phyloP scores from a whole-genome alignment of 2,888 invertebrate species.

The Phorcus lineatus region DNA sequence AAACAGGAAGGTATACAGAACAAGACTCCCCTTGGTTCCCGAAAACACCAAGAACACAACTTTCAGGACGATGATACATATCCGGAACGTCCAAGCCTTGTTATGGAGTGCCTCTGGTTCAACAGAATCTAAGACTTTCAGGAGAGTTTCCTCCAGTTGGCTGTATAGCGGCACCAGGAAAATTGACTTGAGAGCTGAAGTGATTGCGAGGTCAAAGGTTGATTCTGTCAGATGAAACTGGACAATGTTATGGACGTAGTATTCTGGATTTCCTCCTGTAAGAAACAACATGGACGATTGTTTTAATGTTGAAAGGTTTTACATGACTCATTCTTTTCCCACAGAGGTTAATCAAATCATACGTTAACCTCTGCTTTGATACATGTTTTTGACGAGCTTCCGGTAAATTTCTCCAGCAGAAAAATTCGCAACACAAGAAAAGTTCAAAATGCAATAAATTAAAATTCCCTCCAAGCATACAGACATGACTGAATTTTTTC shows the following conservation, averaged over 20 bases:
- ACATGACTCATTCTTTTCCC: too few species aligned
- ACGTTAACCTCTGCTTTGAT: too few species aligned
- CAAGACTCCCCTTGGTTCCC: conserved; percentile 52
- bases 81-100: conserved; percentile 41
- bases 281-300: conserved; percentile 23
- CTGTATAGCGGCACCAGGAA: conserved; percentile 50
- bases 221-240: conserved; percentile 64
- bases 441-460: too few species aligned
- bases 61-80: conserved; percentile 39
- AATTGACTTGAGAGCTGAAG: conserved; percentile 60
- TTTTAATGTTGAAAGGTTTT: too few species aligned
- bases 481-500: too few species aligned
- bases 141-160: conserved; percentile 54
- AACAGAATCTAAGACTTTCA: conserved; percentile 52
- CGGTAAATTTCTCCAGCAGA: too few species aligned
- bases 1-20: conserved; percentile 57
- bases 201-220: conserved; percentile 71
- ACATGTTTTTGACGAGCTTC: too few species aligned
- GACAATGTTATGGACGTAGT: conserved; percentile 68
- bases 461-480: too few species aligned
- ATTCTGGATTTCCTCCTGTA: conserved; percentile 68
- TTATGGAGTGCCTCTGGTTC: conserved; percentile 38
- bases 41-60: conserved; percentile 49
- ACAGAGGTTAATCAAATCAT: too few species aligned
- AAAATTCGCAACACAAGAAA: too few species aligned